Evolutionary conservation across 2,113 vertebrate species (phyloP).

Genomic region (Heloderma charlesbogerti): DNA sequence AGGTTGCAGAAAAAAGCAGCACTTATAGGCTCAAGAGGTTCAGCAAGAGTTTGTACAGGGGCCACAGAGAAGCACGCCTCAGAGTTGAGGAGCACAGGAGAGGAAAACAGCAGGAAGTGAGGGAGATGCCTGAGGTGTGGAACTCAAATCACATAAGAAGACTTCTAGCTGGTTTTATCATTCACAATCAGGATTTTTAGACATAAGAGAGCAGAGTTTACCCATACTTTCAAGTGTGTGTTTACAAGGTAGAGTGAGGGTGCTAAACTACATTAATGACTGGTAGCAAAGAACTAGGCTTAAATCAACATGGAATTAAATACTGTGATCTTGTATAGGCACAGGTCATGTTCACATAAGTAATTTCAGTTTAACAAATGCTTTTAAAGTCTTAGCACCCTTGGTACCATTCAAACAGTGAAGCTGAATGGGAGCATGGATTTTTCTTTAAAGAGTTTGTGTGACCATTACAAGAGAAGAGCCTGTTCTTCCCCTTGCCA

Average conservation of each 20-base stretch:
- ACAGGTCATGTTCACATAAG: background rate
- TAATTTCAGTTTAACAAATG: background rate
- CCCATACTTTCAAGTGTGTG: background rate
- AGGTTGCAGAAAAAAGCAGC: background rate
- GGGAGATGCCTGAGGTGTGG: background rate
- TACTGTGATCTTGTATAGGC: background rate
- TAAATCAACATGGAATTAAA: conserved; percentile 1
- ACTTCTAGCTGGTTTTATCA: background rate
- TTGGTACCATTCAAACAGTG: background rate
- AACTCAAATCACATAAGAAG: background rate
- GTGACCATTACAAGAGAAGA: background rate
- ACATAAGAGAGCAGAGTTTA: background rate
- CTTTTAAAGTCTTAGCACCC: background rate
- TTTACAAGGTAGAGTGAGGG: background rate
- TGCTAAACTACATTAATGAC: background rate
- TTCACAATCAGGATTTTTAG: background rate
- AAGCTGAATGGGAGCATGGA: background rate
- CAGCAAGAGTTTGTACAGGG: background rate
- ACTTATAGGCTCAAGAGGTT: background rate
- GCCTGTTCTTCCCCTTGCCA: background rate
- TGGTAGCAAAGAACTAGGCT: background rate
- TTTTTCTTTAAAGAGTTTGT: background rate
- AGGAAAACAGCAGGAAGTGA: background rate
- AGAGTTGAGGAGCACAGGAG: too few relatives aligned
- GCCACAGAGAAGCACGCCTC: background rate